Evolutionary conservation across 2,888 invertebrate species (phyloP), one percentile per base, ranked within the genome.

Genomic region (Ephialtes manifestator): DNA sequence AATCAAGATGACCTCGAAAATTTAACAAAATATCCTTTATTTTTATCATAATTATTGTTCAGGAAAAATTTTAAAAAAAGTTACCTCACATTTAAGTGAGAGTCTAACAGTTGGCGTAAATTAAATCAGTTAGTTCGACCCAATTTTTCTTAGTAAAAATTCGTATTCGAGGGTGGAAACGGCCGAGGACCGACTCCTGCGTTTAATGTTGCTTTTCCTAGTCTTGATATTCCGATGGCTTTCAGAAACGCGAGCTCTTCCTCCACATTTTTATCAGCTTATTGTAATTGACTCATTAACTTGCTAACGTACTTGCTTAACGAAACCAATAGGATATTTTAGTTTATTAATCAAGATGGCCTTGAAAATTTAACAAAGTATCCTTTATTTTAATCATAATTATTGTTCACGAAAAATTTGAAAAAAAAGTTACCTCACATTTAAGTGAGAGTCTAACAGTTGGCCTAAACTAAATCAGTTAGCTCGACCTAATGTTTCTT

Each of bases 181-280:
- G 84, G 85, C 88, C 83, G 87, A 85, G 85, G 86, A 87, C 87
- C 86, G 86, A 87, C 84, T 86, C 80, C 83, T 84, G 83, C 71
- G 79, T 51, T 74, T 82, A 63, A 74, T 74, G 71, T 77, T 68
- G 28, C 77, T 80, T 67, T 84, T 46, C 31, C 74, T 67, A 13
- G 55, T 70, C 75, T 18, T 39, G 35, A 48, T 58, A 43, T 53
- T 8, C 18, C 68, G 43, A 74, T 65, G 31, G 46, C 68, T 65
- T 74, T 68, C 43, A 74, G 53, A 51, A 63, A 48, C 24, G 18
- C 20, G 65, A 31, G 65, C 11, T 51, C 31, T 28, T 55, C 13
- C 20, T 24, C 24, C 15, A 39, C 75, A 51, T 70, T 81, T 51
- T 51, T 48, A 70, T 15, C 58, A 20, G n/a, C 13, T 60, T 51